Evolutionary conservation across 2,797 vertebrate species (phyloP), one percentile per base, ranked within the genome.

Genomic region (Sebastes cheni): DNA sequence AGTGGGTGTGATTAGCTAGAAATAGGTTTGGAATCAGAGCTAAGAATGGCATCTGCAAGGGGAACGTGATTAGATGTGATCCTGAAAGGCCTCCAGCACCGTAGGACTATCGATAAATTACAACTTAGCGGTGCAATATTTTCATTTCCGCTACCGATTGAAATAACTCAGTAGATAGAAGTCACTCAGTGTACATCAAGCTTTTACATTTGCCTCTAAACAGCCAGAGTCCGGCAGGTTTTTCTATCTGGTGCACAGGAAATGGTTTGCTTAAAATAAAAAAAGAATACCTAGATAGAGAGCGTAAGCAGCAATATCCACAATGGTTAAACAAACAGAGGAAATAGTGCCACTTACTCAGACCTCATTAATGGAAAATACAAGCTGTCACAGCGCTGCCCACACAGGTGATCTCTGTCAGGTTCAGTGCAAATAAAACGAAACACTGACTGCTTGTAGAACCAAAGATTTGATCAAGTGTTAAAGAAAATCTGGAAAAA

Each of bases 21-120:
- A 89, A 86, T 86, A 84, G 81, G 79, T 59, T 30, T 61, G 8
- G 64, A 88, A 85, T 81, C 67, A 56, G 65, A 79, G 67, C 75
- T 77, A 60, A 82, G 72, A 70, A 74, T 54, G 80, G 55, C 77
- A 56, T 75, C 34, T 34, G 67, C 27, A 69, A 66, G 56, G 64
- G 20, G 20, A 67, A 58, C 1, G 6, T 16, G 69, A 64, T 46
- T 30, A 46, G 23, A 18, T 59, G 11, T 18, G 77, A 81, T 55
- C 23, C 56, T 14, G 23, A 62, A 72, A 66, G 29, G 64, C 68
- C 32, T 83, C n/a, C 11, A 76, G 68, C 55, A 11, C 6, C 30
- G 50, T 30, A 72, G 42, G 22, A 75, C 56, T 61, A 69, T 60
- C 73, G 62, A 72, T 72, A 16, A 68, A 74, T 83, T 67, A 56